Percentiles rank a stretch among this genome's conserved stretches.
Conservation (phyloP, 1,140 invertebrate genomes). For the Camponotus pennsylvanicus region DNA sequence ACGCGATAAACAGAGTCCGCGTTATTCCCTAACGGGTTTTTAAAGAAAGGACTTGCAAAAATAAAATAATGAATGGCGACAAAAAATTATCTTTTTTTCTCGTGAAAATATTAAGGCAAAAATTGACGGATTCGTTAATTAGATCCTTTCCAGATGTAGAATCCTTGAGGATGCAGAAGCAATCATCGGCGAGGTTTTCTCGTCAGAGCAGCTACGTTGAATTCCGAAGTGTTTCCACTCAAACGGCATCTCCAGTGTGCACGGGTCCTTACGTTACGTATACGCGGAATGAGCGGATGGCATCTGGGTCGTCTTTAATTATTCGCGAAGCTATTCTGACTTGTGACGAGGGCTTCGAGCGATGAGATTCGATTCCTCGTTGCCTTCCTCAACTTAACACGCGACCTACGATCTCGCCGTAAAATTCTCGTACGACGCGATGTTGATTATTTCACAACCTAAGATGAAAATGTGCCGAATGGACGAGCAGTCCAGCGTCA, state of each 20-base stretch:
- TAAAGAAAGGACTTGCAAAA: background rate
- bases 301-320: slow-evolving; percentile 76
- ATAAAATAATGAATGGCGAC: background rate
- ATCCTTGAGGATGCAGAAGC: background rate
- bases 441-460: background rate
- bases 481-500: background rate
- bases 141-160: background rate
- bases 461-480: slow-evolving; percentile 21
- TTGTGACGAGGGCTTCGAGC: slow-evolving; percentile 65
- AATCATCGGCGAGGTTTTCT: slow-evolving; percentile 9
- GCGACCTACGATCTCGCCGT: background rate
- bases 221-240: background rate
- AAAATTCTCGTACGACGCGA: background rate
- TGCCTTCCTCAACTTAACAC: slow-evolving; percentile 18
- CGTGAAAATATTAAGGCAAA: background rate
- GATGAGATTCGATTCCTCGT: slow-evolving; percentile 68
- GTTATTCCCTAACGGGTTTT: background rate
- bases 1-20: background rate
- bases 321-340: slow-evolving; percentile 74
- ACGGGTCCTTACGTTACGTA: slow-evolving; percentile 50
- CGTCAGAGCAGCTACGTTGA: slow-evolving; percentile 6
- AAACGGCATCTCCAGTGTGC: slow-evolving; percentile 16
- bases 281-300: slow-evolving; percentile 52
- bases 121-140: background rate
- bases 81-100: background rate